A percentile compares a stretch with the other conserved stretches of the same genome.
Evolutionary conservation across 1,140 invertebrate genomes (phyloP).

Genomic region (Aphidius gifuensis): DNA sequence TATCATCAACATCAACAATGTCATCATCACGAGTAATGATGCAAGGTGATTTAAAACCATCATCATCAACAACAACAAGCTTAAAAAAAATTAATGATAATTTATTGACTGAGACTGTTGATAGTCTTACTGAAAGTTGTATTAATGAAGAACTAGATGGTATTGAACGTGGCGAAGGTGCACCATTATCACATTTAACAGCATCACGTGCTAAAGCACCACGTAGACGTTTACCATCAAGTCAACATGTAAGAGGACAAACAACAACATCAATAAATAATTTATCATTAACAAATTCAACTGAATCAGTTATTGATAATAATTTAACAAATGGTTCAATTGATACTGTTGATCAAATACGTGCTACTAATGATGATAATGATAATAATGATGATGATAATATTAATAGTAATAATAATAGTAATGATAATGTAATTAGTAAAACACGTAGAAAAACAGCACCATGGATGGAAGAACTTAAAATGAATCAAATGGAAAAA

Average conservation of each 20-base stretch:
- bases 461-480: conserved; percentile 48
- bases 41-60: conserved; percentile 39
- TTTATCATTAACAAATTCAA: not conserved
- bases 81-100: conserved; percentile 45
- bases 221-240: conserved; percentile 62
- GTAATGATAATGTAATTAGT: conserved; percentile 35
- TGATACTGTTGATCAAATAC: conserved; percentile 37
- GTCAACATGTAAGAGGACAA: conserved; percentile 47
- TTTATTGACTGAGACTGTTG: conserved; percentile 35
- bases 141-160: conserved; percentile 59
- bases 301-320: conserved; percentile 33
- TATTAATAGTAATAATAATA: conserved; percentile 29
- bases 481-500: conserved; percentile 49
- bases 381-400: conserved; percentile 34
- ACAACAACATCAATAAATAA: conserved; percentile 10
- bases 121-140: conserved; percentile 32
- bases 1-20: conserved; percentile 23
- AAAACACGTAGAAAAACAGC: conserved; percentile 43
- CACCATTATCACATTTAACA: conserved; percentile 63
- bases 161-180: conserved; percentile 56
- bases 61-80: conserved; percentile 40
- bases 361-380: conserved; percentile 34
- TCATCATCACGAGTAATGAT: conserved; percentile 25
- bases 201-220: conserved; percentile 64
- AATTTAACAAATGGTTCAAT: conserved; percentile 44